Percentiles rank a stretch among this genome's conserved stretches.
Evolutionary conservation across 2,113 vertebrate genomes (phyloP).

Genomic region (Drymodes brunneopygia): DNA sequence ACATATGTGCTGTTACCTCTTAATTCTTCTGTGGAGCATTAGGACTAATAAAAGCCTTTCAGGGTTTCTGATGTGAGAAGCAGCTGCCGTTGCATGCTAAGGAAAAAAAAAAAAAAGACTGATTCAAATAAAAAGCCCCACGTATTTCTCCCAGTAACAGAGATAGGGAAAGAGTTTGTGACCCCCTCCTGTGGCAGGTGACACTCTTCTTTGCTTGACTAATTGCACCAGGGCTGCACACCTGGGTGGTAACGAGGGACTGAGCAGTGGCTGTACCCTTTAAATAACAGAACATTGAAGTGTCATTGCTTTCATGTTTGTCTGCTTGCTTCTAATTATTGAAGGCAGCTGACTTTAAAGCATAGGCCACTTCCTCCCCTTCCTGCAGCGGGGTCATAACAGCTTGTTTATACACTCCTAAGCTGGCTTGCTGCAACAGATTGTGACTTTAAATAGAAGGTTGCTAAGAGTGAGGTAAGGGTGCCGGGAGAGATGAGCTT

Average conservation of each 20-base stretch:
- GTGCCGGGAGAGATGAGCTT: slow-evolving; percentile 2
- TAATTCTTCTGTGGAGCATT: slow-evolving; percentile 29
- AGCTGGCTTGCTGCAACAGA: slow-evolving; percentile 15
- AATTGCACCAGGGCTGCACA: not conserved
- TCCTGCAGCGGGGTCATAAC: not conserved
- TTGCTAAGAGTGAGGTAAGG: slow-evolving; percentile 38
- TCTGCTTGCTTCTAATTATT: slow-evolving; percentile 49
- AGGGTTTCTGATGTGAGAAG: slow-evolving; percentile 26
- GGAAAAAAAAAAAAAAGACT: not conserved
- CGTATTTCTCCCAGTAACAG: not conserved
- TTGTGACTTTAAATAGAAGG: slow-evolving; percentile 47
- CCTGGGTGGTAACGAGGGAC: not conserved
- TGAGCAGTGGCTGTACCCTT: not conserved
- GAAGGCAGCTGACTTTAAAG: slow-evolving; percentile 44
- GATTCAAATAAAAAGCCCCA: not conserved
- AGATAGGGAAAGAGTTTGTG: not conserved
- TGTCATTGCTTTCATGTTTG: slow-evolving; percentile 26
- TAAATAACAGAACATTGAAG: slow-evolving; percentile 37
- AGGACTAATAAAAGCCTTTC: slow-evolving; percentile 51
- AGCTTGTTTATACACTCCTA: not conserved
- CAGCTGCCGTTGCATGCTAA: not conserved
- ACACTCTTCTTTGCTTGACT: not conserved
- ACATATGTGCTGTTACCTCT: slow-evolving; percentile 11
- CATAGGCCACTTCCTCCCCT: slow-evolving; percentile 45
- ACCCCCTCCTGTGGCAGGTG: not conserved